phyloP scores from a whole-genome alignment of 2,888 invertebrate genomes.

The Seira musarum region DNA sequence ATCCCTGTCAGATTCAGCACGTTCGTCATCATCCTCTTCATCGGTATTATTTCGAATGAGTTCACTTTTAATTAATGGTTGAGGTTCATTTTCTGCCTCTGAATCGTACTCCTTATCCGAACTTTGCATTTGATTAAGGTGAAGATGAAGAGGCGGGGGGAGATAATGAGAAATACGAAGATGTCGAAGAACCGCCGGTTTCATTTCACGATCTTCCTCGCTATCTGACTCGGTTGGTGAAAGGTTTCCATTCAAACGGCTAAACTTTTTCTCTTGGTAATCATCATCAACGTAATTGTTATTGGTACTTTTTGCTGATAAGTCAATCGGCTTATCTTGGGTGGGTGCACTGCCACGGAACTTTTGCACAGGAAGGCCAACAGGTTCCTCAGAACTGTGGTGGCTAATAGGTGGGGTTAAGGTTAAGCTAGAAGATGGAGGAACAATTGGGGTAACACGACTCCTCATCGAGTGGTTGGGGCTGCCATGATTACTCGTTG shows the following conservation, averaged over 20 bases:
- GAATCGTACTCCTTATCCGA: constrained; percentile 53
- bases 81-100: constrained; percentile 51
- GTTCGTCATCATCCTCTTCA: constrained; percentile 45
- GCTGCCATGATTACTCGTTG: constrained; percentile 54
- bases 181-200: constrained; percentile 48
- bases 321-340: constrained; percentile 66
- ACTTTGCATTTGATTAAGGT: constrained; percentile 23
- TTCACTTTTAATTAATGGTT: constrained; percentile 45
- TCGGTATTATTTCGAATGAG: constrained; percentile 29
- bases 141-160: constrained; percentile 23
- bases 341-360: constrained; percentile 55
- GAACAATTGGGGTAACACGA: constrained; percentile 63
- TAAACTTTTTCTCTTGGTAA: constrained; percentile 53
- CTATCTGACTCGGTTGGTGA: constrained; percentile 54
- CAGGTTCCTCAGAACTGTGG: constrained; percentile 67
- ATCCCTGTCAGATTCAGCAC: constrained; percentile 49
- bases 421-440: constrained; percentile 68
- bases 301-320: constrained; percentile 64
- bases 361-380: constrained; percentile 60
- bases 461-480: constrained; percentile 56
- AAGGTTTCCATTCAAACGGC: constrained; percentile 60
- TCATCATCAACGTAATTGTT: constrained; percentile 63
- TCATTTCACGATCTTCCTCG: constrained; percentile 50
- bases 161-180: constrained; percentile 31
- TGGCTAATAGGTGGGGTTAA: constrained; percentile 69